Percentiles rank a stretch among this genome's conserved stretches.
Conservation (phyloP, 1,140 invertebrate genomes). For the Cyclargus thomasi region DNA sequence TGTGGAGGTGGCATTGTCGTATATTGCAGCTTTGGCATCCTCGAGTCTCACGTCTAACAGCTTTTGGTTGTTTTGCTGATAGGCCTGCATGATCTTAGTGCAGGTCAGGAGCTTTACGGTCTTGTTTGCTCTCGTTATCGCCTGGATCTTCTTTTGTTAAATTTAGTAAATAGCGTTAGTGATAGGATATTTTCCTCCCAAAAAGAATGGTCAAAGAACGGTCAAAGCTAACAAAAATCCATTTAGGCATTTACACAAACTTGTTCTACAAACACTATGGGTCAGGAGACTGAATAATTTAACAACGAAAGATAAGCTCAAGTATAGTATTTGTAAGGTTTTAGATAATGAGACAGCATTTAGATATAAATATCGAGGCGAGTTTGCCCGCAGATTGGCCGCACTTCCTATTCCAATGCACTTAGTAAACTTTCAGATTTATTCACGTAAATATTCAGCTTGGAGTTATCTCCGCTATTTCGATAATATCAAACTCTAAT, state of each 20-base stretch:
- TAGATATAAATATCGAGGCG: not conserved
- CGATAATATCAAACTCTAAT: constrained; percentile 29
- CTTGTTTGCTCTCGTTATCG: too few species aligned
- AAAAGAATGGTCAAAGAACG: too few species aligned
- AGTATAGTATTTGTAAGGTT: constrained; percentile 3
- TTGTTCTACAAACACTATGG: not conserved
- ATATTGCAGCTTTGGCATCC: too few species aligned
- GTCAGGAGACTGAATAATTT: not conserved
- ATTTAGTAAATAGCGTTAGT: too few species aligned
- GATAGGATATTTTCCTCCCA: too few species aligned
- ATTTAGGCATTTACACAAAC: not conserved
- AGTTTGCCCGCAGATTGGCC: not conserved
- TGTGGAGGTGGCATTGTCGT: too few species aligned
- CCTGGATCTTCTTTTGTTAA: too few species aligned
- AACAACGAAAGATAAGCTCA: not conserved
- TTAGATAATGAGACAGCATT: constrained; percentile 3
- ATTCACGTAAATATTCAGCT: constrained; percentile 23
- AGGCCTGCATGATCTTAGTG: too few species aligned
- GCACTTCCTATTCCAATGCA: constrained; percentile 7
- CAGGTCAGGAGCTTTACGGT: too few species aligned
- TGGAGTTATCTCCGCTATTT: constrained; percentile 29
- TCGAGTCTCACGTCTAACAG: too few species aligned
- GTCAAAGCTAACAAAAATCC: too few species aligned
- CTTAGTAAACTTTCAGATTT: constrained; percentile 26
- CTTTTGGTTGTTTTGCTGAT: too few species aligned